These are phyloP conservation scores for Pipra filicauda DNA, from an alignment of 2,113 vertebrate species.

Conservation along the genomic window DNA sequence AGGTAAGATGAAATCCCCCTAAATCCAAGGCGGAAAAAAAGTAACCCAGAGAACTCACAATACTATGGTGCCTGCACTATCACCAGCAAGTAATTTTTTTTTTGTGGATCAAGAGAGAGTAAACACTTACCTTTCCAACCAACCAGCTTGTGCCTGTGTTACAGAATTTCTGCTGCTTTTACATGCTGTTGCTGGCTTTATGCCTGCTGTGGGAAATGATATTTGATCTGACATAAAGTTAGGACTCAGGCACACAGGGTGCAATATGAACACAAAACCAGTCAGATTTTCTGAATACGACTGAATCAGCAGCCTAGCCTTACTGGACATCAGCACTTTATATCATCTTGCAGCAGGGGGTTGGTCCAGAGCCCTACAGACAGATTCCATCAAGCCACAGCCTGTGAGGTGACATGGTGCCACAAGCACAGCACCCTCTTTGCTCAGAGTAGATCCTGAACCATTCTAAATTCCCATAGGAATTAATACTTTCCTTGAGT, in stretches of 20 bases:
- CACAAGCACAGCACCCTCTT: not conserved
- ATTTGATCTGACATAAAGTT: not conserved
- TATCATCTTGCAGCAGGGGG: not conserved
- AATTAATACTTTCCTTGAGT: not conserved
- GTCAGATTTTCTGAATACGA: not conserved
- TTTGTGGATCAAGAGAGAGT: not conserved
- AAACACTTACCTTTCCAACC: not conserved
- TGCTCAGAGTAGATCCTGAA: not conserved
- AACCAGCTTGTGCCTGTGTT: not conserved
- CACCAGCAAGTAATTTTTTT: not conserved
- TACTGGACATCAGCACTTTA: not conserved
- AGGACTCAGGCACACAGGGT: not conserved
- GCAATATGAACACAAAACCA: not conserved
- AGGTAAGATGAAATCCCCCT: not conserved
- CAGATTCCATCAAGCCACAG: not conserved
- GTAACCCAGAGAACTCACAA: not conserved
- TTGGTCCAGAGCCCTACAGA: not conserved
- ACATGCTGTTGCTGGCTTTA: not conserved
- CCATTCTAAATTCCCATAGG: not conserved
- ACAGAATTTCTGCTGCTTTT: not conserved
- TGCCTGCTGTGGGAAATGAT: not conserved
- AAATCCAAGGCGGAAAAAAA: not conserved
- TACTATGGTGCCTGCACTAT: not conserved
- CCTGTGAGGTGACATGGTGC: accelerated
- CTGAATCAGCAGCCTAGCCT: not conserved